These are phyloP conservation scores for Babylonia areolata DNA, from an alignment of 1,140 invertebrate genomes.

Conservation along the genomic window DNA sequence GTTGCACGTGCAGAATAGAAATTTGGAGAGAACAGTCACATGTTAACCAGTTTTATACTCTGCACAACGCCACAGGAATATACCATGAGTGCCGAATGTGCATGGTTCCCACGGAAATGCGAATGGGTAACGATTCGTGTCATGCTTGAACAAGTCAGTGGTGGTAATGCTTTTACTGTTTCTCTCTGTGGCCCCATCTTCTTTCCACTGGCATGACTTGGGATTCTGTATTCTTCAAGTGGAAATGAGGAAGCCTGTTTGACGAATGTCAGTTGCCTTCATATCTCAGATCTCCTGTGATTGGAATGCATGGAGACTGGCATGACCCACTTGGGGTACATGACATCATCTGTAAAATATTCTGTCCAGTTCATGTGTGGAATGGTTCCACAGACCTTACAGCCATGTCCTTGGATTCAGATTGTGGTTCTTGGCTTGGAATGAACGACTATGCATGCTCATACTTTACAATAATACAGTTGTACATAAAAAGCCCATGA, in stretches of 20 bases:
- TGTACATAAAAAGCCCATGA: no score
- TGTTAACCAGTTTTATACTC: no score
- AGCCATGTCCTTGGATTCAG: neutral
- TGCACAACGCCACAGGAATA: neutral
- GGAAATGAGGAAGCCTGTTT: neutral
- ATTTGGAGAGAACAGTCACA: no score
- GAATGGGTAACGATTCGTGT: constrained; percentile 5
- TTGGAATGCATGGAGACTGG: neutral
- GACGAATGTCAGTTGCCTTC: neutral
- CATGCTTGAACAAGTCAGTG: neutral
- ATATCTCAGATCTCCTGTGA: neutral
- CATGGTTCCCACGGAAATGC: neutral
- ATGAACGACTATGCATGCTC: no score
- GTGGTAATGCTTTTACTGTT: neutral
- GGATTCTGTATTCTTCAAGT: neutral
- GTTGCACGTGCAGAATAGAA: no score
- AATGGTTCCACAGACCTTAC: neutral
- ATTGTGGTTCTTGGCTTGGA: no score
- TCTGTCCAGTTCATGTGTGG: neutral
- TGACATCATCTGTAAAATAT: no score
- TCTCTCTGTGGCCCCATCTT: neutral
- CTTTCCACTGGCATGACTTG: neutral
- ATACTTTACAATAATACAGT: no score
- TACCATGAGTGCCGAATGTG: constrained; percentile 8
- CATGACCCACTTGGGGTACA: neutral